A percentile compares a stretch with the other conserved stretches of the same genome.
phyloP scores from a whole-genome alignment of 2,888 invertebrate genomes.

The Caenorhabditis panamensis region DNA sequence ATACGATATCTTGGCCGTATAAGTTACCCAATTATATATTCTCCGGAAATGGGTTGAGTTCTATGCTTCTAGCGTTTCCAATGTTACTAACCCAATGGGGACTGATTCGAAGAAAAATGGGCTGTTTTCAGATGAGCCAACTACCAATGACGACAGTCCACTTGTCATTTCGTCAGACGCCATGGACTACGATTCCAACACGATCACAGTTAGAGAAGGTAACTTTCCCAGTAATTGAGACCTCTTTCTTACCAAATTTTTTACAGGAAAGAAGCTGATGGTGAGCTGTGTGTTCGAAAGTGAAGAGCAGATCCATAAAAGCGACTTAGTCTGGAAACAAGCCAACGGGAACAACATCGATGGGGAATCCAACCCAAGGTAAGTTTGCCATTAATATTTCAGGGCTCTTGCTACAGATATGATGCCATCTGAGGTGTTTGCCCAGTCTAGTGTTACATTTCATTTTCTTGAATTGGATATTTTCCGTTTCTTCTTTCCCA shows the following conservation, averaged over 20 bases:
- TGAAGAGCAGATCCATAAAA: slow-evolving; percentile 65
- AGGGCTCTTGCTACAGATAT: slow-evolving; percentile 7
- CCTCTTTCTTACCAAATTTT: too few species aligned
- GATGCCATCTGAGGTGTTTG: slow-evolving; percentile 17
- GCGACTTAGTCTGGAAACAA: slow-evolving; percentile 74
- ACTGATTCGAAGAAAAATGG: background rate
- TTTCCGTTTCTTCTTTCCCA: slow-evolving; percentile 15
- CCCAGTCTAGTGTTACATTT: slow-evolving; percentile 33
- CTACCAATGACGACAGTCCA: slow-evolving; percentile 48
- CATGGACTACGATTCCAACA: slow-evolving; percentile 67
- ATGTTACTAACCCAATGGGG: slow-evolving; percentile 24
- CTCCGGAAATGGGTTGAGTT: slow-evolving; percentile 40
- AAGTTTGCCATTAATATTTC: background rate
- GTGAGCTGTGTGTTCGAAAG: slow-evolving; percentile 69
- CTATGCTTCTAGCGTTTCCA: slow-evolving; percentile 37
- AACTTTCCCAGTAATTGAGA: too few species aligned
- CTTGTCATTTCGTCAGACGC: slow-evolving; percentile 55
- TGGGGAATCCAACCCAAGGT: slow-evolving; percentile 71
- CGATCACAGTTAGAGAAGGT: slow-evolving; percentile 65
- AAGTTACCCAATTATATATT: slow-evolving; percentile 38
- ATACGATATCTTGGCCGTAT: slow-evolving; percentile 23
- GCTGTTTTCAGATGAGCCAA: slow-evolving; percentile 41
- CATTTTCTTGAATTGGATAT: slow-evolving; percentile 60
- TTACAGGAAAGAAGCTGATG: slow-evolving; percentile 64
- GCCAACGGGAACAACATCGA: slow-evolving; percentile 71